Percentiles rank a stretch among this genome's conserved stretches.
These are phyloP conservation scores for Leucopternis melanops DNA, from an alignment of 2,113 vertebrate species.

Conservation along the genomic window DNA sequence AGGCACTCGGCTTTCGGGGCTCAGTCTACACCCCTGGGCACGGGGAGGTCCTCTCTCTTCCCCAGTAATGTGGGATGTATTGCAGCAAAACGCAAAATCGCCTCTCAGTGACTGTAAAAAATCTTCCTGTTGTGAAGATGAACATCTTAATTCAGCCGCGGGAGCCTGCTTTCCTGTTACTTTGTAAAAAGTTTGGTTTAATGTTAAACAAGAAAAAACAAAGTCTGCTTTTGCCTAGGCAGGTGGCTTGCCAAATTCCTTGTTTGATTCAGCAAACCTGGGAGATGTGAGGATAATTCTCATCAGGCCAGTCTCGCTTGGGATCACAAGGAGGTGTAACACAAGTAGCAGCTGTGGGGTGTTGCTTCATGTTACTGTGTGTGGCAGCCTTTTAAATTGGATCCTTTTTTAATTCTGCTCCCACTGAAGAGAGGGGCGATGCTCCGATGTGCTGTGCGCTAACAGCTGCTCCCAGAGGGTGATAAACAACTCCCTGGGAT, in stretches of 20 bases:
- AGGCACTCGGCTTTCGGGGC: background rate
- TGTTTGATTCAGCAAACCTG: background rate
- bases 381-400: background rate
- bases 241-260: background rate
- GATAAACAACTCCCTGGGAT: background rate
- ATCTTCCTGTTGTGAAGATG: background rate
- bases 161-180: background rate
- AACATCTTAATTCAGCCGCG: background rate
- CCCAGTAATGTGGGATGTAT: background rate
- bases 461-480: accelerated
- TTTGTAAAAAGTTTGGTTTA: background rate
- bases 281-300: background rate
- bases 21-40: background rate
- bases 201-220: background rate
- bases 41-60: background rate
- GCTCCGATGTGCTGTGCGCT: background rate
- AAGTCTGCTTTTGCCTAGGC: background rate
- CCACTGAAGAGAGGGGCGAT: background rate
- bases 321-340: background rate
- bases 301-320: background rate
- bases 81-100: background rate
- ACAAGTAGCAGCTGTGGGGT: background rate
- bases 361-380: background rate
- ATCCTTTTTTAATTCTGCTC: background rate
- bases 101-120: background rate